These are phyloP conservation scores for Calycopis cecrops DNA, from an alignment of 1,140 invertebrate species.

Conservation along the genomic window DNA sequence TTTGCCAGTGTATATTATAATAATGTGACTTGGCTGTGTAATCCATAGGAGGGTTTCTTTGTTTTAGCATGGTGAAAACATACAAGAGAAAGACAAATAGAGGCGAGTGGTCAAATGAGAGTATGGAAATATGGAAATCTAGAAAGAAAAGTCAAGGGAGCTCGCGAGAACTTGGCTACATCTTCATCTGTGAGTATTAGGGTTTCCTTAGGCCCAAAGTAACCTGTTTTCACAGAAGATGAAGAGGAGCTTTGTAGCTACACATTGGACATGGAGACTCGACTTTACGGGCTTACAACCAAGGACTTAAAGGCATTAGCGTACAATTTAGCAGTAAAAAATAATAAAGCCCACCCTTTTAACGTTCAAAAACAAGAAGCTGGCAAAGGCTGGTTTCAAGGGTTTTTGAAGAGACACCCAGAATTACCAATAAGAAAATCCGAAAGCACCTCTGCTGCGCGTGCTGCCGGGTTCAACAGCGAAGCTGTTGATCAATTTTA, in stretches of 20 bases:
- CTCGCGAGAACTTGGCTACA: constrained; percentile 19
- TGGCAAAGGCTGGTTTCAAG: constrained; percentile 23
- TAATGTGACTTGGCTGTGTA: not conserved
- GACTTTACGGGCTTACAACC: constrained; percentile 12
- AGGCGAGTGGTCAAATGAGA: not conserved
- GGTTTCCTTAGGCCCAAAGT: not conserved
- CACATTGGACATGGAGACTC: constrained; percentile 19
- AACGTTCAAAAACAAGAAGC: constrained; percentile 17
- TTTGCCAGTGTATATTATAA: not conserved
- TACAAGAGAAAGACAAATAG: not conserved
- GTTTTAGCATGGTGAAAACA: not conserved
- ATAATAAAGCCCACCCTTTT: constrained; percentile 18
- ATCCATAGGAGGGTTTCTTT: not conserved
- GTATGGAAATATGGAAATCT: not conserved
- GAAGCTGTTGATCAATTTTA: constrained; percentile 29
- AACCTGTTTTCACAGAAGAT: constrained; percentile 22
- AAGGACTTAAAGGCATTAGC: constrained; percentile 9
- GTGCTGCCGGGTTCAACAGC: constrained; percentile 35
- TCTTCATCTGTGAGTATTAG: not conserved
- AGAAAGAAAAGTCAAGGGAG: constrained; percentile 1
- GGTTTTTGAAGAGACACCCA: constrained; percentile 32
- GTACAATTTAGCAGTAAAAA: constrained; percentile 18
- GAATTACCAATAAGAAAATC: constrained; percentile 30
- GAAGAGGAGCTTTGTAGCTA: constrained; percentile 19
- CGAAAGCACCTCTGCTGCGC: constrained; percentile 35